Evolutionary conservation across 2,113 vertebrate genomes (phyloP), one percentile per base, ranked within the genome.

Genomic region (Cynoglossus semilaevis): DNA sequence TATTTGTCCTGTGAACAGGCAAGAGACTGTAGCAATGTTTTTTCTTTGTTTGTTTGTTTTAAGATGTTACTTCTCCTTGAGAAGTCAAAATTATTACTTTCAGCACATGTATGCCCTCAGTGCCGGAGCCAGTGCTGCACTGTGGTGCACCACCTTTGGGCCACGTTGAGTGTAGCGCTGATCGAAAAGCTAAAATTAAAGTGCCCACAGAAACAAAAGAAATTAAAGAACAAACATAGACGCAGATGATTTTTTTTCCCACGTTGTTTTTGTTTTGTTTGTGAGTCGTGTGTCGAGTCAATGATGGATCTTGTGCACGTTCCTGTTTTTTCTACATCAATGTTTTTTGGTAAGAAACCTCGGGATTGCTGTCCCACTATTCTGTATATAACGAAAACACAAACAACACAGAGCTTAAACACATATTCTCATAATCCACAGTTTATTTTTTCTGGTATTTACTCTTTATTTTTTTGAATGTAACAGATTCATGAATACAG

Each of bases 381-480:
- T 74, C 68, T 87, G 86, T 87, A 87, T 61, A 87, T 87, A 86
- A 43, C 64, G 64, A 82, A 72, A 81, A 72, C 70, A 43, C 5
- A 46, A 45, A 57, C 65, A 43, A 22, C 70, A 63, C 62, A 34
- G 49, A 77, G 71, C 62, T 71, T 78, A 63, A 56, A 71, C 42
- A 62, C 77, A 69, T 70, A 79, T 42, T 48, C 57, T 53, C 72
- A 82, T 81, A 65, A 73, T 54, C 72, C 56, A 68, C 77, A 52
- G 49, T 12, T 83, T 80, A 66, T 38, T 58, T 68, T 58, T 29
- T 29, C 22, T 29, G 22, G 22, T 46, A 74, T 70, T 75, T 71
- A 64, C 52, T 69, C 47, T 79, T 70, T 62, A 51, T 67, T 76
- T 81, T 81, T 80, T 47, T 73, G 65, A 77, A 67, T 54, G 54